Evolutionary conservation across 1,140 invertebrate species (phyloP).

Genomic region (Hormaphis cornu): DNA sequence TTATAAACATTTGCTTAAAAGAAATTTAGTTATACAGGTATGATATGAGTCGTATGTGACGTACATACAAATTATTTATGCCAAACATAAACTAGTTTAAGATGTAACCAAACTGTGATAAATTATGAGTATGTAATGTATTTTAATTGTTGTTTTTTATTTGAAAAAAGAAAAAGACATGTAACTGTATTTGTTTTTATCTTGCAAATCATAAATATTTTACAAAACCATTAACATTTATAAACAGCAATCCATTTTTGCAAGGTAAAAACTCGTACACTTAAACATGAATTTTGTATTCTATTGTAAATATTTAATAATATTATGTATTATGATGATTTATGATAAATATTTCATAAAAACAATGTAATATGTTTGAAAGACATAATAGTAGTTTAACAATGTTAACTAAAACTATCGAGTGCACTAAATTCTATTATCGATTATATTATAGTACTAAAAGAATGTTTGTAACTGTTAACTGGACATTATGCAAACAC

Average conservation of each 20-base stretch:
- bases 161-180: not conserved
- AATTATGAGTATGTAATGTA: conserved; percentile 31
- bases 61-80: conserved; percentile 26
- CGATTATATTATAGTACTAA: not conserved
- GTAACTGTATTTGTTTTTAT: not conserved
- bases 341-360: conserved; percentile 1
- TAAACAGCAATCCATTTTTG: not conserved
- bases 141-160: conserved; percentile 23
- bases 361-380: conserved; percentile 9
- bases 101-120: conserved; percentile 32
- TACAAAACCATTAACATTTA: not conserved
- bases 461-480: conserved; percentile 1
- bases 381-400: not conserved
- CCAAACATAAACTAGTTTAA: conserved; percentile 30
- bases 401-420: not conserved
- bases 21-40: conserved; percentile 28
- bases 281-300: conserved; percentile 18
- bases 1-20: conserved; percentile 19
- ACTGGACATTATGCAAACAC: conserved; percentile 8
- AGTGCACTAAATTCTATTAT: not conserved
- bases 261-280: conserved; percentile 1
- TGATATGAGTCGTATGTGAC: too few species aligned
- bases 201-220: not conserved
- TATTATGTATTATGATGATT: too few species aligned
- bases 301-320: conserved; percentile 23